Evolutionary conservation across 2,888 invertebrate genomes (phyloP).

Genomic region (Archaeoteleia sp.): DNA sequence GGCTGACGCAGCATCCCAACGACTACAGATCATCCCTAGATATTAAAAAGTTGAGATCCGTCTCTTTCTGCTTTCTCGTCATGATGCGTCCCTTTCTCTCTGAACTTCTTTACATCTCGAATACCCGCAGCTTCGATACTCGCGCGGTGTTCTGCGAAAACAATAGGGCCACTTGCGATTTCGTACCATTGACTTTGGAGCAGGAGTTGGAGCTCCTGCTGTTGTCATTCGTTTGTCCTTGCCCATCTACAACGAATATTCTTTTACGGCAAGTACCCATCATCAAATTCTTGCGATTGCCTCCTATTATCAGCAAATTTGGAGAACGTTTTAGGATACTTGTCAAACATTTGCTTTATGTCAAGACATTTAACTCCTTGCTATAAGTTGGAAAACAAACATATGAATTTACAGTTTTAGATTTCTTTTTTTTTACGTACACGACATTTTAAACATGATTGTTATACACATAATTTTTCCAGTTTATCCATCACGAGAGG

Average conservation of each 20-base stretch:
- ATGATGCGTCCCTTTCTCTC: conserved; percentile 23
- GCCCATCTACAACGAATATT: conserved; percentile 7
- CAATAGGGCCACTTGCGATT: conserved; percentile 68
- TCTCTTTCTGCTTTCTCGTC: conserved; percentile 46
- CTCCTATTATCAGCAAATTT: conserved; percentile 8
- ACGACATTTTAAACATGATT: too few relatives aligned
- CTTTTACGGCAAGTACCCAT: conserved; percentile 37
- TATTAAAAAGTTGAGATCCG: conserved; percentile 73
- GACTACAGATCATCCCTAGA: conserved; percentile 74
- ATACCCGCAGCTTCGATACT: conserved; percentile 45
- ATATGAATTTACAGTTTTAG: too few relatives aligned
- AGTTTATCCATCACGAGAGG: too few relatives aligned
- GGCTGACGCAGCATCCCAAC: conserved; percentile 73
- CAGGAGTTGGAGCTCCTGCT: not conserved
- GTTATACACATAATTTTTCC: too few relatives aligned
- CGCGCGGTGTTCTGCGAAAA: conserved; percentile 58
- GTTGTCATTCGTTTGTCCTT: conserved; percentile 23
- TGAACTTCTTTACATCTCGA: conserved; percentile 44
- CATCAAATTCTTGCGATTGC: conserved; percentile 17
- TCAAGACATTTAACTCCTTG: too few relatives aligned
- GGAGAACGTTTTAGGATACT: too few relatives aligned
- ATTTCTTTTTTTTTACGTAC: too few relatives aligned
- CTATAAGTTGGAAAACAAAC: too few relatives aligned
- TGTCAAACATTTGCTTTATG: too few relatives aligned
- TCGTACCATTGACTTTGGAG: conserved; percentile 64